Evolutionary conservation across 2,797 vertebrate genomes (phyloP).

Genomic region (Erethizon dorsatum): DNA sequence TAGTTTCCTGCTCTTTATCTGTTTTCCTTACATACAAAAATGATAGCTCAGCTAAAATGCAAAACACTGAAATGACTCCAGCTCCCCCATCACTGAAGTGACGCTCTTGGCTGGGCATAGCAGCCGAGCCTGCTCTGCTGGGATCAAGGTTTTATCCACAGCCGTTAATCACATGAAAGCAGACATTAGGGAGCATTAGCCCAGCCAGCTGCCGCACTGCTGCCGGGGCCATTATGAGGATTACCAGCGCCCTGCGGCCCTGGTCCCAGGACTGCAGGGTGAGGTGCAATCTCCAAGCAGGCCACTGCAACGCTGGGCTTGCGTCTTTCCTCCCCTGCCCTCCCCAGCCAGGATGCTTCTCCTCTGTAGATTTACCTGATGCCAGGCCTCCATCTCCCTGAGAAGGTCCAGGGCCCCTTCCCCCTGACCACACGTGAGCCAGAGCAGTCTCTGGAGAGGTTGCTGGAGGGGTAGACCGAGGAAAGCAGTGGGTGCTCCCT

Average conservation of each 20-base stretch:
- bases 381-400: background rate
- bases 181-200: constrained; percentile 92
- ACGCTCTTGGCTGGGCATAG: constrained; percentile 80
- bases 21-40: background rate
- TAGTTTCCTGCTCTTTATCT: background rate
- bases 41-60: background rate
- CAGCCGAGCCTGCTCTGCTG: constrained; percentile 72
- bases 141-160: constrained; percentile 87
- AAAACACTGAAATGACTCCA: background rate
- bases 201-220: constrained; percentile 89
- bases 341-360: background rate
- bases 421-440: no score
- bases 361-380: background rate
- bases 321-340: background rate
- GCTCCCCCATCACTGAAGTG: background rate
- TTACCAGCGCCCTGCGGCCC: constrained; percentile 87
- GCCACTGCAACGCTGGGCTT: rapidly evolving
- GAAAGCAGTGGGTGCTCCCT: background rate
- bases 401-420: background rate
- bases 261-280: background rate
- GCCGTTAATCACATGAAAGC: constrained; percentile 95
- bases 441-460: background rate
- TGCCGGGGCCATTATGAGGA: constrained; percentile 92
- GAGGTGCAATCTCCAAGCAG: background rate
- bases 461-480: no score